A percentile compares a stretch with the other conserved stretches of the same genome.
Evolutionary conservation across 2,113 vertebrate species (phyloP).

Genomic region (Pangasianodon gigas): DNA sequence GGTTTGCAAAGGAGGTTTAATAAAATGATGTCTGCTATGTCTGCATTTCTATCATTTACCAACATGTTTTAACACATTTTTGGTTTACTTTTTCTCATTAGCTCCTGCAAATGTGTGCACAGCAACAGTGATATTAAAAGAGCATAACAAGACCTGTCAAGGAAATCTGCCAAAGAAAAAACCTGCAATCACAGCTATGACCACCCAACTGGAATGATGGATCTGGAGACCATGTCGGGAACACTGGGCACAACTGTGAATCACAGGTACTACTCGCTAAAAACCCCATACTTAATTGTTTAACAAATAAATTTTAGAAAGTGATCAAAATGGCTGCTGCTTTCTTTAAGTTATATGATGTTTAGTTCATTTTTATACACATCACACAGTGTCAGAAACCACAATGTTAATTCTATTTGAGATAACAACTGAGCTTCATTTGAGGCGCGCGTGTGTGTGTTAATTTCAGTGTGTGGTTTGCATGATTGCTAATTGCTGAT

Average conservation of each 20-base stretch:
- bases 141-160: background rate
- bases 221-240: background rate
- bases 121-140: background rate
- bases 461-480: background rate
- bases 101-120: background rate
- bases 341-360: background rate
- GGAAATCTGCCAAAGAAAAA: background rate
- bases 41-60: background rate
- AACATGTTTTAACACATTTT: constrained; percentile 1
- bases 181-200: background rate
- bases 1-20: background rate
- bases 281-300: background rate
- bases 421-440: background rate
- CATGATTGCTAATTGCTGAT: background rate
- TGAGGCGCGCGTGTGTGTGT: background rate
- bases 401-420: background rate
- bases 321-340: background rate
- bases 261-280: background rate
- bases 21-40: background rate
- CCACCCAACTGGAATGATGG: background rate
- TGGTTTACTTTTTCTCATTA: background rate
- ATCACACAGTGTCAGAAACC: background rate
- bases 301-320: background rate
- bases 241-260: background rate
- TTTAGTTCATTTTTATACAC: background rate